Evolutionary conservation across 2,888 invertebrate species (phyloP).

Genomic region (Spatulosminthurus flaviceps): DNA sequence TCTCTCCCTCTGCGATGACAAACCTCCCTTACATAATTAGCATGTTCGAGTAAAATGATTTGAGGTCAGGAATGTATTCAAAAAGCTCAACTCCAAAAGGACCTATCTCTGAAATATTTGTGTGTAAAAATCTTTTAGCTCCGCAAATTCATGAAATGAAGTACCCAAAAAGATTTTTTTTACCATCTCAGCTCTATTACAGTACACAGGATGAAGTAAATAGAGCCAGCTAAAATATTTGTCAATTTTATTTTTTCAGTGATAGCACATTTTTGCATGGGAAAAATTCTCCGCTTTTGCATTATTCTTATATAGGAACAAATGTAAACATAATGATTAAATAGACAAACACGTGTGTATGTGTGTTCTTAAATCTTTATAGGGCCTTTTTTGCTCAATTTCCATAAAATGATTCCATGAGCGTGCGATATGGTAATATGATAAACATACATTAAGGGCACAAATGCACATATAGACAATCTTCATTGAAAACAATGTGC

Average conservation of each 20-base stretch:
- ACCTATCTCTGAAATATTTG: no score
- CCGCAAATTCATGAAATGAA: no score
- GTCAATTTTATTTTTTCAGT: no score
- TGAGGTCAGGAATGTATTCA: neutral
- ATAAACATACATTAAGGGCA: neutral
- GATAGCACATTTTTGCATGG: no score
- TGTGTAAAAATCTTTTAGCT: no score
- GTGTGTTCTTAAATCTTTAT: no score
- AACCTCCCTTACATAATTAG: slow-evolving; percentile 3
- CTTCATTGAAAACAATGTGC: neutral
- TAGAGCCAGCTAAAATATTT: no score
- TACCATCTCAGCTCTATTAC: no score
- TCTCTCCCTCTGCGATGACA: neutral
- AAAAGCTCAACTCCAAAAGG: no score
- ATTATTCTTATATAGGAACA: no score
- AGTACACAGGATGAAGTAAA: no score
- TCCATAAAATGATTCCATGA: neutral
- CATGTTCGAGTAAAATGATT: slow-evolving; percentile 14
- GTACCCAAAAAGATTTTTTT: neutral
- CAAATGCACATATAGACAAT: neutral
- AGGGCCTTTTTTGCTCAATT: neutral
- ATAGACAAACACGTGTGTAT: neutral
- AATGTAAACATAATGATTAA: slow-evolving; percentile 6
- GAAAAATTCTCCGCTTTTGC: no score
- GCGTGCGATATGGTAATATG: neutral